Percentiles rank a stretch among this genome's conserved stretches.
Conservation (phyloP, 2,888 invertebrate genomes). For the Saturnia japonica region DNA sequence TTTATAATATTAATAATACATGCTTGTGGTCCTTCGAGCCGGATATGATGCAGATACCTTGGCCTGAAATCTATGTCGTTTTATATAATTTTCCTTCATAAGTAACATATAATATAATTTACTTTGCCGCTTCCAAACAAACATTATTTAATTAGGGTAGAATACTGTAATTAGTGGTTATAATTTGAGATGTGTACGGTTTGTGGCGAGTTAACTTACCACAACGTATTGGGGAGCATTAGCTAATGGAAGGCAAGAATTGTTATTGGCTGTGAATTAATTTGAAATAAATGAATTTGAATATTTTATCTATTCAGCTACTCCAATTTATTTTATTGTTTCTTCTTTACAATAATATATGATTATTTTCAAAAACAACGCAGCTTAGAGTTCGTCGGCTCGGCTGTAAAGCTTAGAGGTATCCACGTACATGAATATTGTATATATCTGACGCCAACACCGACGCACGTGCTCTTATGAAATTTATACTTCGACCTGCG, state of each 20-base stretch:
- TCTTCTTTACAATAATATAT: not conserved
- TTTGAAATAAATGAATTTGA: not conserved
- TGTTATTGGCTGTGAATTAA: not conserved
- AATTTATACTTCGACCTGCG: conserved; percentile 19
- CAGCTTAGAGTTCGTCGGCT: conserved; percentile 14
- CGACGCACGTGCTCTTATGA: conserved; percentile 15
- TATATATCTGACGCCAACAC: conserved; percentile 19
- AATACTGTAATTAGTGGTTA: conserved; percentile 9
- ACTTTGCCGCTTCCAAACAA: not conserved
- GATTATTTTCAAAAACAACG: not conserved
- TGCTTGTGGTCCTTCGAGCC: not conserved
- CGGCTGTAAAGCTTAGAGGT: conserved; percentile 16
- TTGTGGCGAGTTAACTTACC: conserved; percentile 4
- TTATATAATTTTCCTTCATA: not conserved
- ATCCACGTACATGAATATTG: conserved; percentile 15
- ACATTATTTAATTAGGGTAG: conserved; percentile 5
- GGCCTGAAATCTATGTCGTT: not conserved
- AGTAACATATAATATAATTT: not conserved
- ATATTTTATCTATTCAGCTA: not conserved
- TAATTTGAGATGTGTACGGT: conserved; percentile 6
- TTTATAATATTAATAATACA: too few relatives aligned
- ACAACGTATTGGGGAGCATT: not conserved
- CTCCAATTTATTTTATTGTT: not conserved
- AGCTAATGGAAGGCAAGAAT: not conserved
- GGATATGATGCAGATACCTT: not conserved